Percentiles rank a stretch among this genome's conserved stretches.
phyloP scores from a whole-genome alignment of 2,888 invertebrate species.

The Apodemia duryi region DNA sequence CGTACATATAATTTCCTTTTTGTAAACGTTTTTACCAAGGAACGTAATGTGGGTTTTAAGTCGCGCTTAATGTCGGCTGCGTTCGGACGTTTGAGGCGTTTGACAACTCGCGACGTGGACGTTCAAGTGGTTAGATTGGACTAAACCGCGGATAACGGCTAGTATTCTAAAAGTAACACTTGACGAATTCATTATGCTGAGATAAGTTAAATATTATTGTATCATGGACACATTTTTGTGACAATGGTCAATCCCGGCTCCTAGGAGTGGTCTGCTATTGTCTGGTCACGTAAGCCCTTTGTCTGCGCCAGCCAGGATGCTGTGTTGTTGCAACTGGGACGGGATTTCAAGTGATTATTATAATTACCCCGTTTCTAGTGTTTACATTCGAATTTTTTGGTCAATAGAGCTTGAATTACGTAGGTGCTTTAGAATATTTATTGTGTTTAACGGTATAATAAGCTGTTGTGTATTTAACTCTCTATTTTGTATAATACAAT shows the following conservation, averaged over 20 bases:
- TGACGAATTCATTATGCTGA: conserved; percentile 2
- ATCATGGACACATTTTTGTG: conserved; percentile 12
- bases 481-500: too few species aligned
- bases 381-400: conserved; percentile 25
- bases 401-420: background rate
- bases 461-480: background rate
- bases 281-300: conserved; percentile 1
- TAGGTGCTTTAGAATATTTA: background rate
- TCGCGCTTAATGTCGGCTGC: too few species aligned
- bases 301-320: conserved; percentile 50
- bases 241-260: conserved; percentile 16
- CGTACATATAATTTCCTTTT: too few species aligned
- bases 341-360: conserved; percentile 44
- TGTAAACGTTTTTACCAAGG: too few species aligned
- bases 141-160: background rate
- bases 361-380: conserved; percentile 41
- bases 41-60: too few species aligned
- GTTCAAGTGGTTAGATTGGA: background rate
- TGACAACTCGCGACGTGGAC: too few species aligned
- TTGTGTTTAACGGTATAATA: background rate
- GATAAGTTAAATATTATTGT: conserved; percentile 16
- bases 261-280: conserved; percentile 12
- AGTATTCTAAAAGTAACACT: background rate
- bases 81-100: too few species aligned
- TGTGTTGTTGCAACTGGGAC: conserved; percentile 76